Evolutionary conservation across 2,797 vertebrate species (phyloP).

Genomic region (Chelonia mydas): DNA sequence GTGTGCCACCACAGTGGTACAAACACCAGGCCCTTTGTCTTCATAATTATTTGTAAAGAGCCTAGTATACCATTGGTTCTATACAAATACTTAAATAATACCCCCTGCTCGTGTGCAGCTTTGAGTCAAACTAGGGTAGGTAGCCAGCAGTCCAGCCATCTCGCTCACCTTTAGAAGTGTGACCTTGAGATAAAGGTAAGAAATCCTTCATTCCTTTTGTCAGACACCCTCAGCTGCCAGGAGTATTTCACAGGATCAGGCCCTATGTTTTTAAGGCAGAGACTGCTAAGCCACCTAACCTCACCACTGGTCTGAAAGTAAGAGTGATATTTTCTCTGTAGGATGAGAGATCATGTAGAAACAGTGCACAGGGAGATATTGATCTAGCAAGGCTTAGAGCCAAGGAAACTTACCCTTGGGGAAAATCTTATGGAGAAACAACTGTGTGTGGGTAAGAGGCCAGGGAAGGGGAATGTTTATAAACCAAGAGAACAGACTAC

Average conservation of each 20-base stretch:
- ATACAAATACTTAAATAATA: not conserved
- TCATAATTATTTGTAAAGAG: not conserved
- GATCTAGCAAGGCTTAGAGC: conserved; percentile 46
- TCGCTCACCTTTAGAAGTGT: not conserved
- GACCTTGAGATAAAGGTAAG: not conserved
- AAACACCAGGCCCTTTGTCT: conserved; percentile 24
- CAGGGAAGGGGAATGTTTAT: conserved; percentile 54
- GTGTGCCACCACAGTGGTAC: not conserved
- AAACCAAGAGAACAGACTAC: conserved; percentile 12
- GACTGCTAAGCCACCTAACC: not conserved
- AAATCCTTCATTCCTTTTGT: not conserved
- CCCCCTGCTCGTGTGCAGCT: rapidly evolving
- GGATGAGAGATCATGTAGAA: not conserved
- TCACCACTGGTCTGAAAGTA: not conserved
- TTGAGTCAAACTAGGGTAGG: not conserved
- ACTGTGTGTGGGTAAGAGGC: rapidly evolving
- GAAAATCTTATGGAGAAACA: not conserved
- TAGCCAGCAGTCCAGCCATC: not conserved
- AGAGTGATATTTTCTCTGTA: not conserved
- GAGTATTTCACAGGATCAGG: not conserved
- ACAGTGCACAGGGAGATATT: not conserved
- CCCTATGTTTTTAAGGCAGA: not conserved
- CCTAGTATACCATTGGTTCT: not conserved
- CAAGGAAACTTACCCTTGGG: conserved; percentile 39
- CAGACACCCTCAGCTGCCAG: not conserved